Evolutionary conservation across 2,113 vertebrate genomes (phyloP), one percentile per base, ranked within the genome.

Genomic region (Catharus minimus): DNA sequence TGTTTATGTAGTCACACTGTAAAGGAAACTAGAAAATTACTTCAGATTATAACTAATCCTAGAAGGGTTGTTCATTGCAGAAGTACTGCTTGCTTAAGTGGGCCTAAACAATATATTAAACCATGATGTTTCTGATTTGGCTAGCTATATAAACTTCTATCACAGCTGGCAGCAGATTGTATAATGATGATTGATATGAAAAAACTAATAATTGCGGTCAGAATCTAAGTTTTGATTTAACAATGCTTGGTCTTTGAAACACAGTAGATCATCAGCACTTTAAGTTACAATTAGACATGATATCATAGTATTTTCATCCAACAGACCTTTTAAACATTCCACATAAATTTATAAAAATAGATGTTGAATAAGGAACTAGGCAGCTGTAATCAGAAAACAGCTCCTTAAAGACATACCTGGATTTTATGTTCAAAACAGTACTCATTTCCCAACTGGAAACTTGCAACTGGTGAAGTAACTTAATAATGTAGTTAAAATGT

Each of bases 401-500:
- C 12, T 71, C 72, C 30, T 79, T 84, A 61, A 89, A 77, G 47
- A 84, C 96, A 94, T 92, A 99, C 99, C 97, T 98, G 92, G 97
- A 97, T 94, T 97, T 98, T 64, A 97, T 86, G 41, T 96, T 94
- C 30, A 94, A 33, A 93, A 98, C 89, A 58, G 73, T 53, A 71
- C 92, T 85, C 58, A 98, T 96, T 93, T 98, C 97, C 68, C 96
- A 91, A 87, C 68, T 80, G 36, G 98, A 90, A 23, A 95, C 94
- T 66, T 97, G 96, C 74, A 98, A 66, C 75, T 98, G 95, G 43
- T 97, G 96, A 55, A 99, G 97, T 33, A 97, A 95, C 62, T 96
- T 97, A 96, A 97, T 83, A 64, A 99, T 95, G 93, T 65, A 89
- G 75, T 98, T 97, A 50, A 98, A 97, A 88, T 98, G 97, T 55